phyloP scores from a whole-genome alignment of 2,888 invertebrate species.

The Caenorhabditis becei region DNA sequence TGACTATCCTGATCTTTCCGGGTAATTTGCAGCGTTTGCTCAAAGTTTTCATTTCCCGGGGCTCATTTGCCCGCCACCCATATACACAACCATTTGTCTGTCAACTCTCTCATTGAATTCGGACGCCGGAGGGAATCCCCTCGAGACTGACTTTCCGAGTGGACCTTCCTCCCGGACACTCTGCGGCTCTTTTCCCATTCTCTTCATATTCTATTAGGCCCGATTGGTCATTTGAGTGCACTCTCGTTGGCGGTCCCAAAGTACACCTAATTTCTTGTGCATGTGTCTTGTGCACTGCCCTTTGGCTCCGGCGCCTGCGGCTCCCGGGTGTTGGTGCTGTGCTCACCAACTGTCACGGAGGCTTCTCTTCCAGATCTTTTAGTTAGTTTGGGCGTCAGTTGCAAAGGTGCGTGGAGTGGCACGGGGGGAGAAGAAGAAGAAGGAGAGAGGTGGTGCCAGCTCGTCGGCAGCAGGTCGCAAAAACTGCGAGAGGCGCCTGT shows the following conservation, averaged over 20 bases:
- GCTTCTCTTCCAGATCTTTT: constrained; percentile 3
- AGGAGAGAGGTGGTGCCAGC: constrained; percentile 20
- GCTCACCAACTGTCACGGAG: constrained; percentile 18
- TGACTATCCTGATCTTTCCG: not conserved
- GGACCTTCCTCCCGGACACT: not conserved
- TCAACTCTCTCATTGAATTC: constrained; percentile 43
- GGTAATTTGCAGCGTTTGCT: too few relatives aligned
- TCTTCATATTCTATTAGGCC: constrained; percentile 58
- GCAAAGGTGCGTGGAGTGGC: constrained; percentile 25
- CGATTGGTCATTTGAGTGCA: constrained; percentile 43
- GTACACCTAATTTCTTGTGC: constrained; percentile 52
- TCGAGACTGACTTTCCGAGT: not conserved
- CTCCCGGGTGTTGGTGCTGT: constrained; percentile 4
- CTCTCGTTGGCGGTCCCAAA: constrained; percentile 13
- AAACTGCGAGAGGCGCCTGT: constrained; percentile 34
- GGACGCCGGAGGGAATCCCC: constrained; percentile 25
- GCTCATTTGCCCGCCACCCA: constrained; percentile 27
- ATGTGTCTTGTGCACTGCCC: not conserved
- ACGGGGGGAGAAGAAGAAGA: constrained; percentile 14
- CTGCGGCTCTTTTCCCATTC: constrained; percentile 33
- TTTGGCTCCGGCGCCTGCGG: not conserved
- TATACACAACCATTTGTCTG: constrained; percentile 33
- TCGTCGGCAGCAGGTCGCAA: constrained; percentile 26
- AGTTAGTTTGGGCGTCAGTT: constrained; percentile 42
- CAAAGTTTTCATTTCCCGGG: constrained; percentile 22